Percentiles rank a stretch among this genome's conserved stretches.
Evolutionary conservation across 2,113 vertebrate species (phyloP).

Genomic region (Myiopsitta monachus): DNA sequence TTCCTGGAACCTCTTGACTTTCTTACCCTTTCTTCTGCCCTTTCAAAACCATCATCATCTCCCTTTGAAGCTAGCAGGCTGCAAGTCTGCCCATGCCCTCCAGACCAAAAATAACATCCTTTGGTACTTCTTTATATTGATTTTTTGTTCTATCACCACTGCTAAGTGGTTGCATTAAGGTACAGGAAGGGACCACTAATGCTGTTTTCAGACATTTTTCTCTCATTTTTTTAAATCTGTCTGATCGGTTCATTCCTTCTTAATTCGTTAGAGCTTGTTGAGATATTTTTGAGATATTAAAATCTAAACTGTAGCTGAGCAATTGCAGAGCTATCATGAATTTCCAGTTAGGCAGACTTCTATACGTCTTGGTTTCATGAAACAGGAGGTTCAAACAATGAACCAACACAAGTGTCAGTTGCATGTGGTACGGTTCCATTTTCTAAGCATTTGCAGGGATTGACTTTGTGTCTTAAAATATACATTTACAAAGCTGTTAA

Average conservation of each 20-base stretch:
- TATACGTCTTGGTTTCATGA: neutral
- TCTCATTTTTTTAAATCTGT: neutral
- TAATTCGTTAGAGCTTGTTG: neutral
- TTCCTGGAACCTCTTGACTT: neutral
- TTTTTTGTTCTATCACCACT: conserved; percentile 7
- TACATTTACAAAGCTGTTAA: neutral
- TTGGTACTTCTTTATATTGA: conserved; percentile 36
- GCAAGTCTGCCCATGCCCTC: neutral
- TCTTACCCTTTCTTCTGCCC: neutral
- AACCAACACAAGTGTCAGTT: neutral
- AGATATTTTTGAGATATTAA: neutral
- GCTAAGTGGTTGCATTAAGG: conserved; percentile 20
- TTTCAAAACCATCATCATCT: neutral
- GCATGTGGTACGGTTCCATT: neutral
- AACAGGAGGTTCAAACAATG: fast-evolving
- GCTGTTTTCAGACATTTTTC: conserved; percentile 9
- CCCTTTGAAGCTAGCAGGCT: neutral
- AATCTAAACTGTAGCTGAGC: neutral
- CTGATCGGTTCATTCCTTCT: neutral
- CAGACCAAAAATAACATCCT: conserved; percentile 26
- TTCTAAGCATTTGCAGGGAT: neutral
- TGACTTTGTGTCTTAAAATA: neutral
- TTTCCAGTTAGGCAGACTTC: neutral
- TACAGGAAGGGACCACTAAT: neutral
- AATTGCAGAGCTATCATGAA: neutral